Percentiles rank a stretch among this genome's conserved stretches.
These are phyloP conservation scores for Promerops cafer DNA, from an alignment of 2,113 vertebrate species.

Conservation along the genomic window DNA sequence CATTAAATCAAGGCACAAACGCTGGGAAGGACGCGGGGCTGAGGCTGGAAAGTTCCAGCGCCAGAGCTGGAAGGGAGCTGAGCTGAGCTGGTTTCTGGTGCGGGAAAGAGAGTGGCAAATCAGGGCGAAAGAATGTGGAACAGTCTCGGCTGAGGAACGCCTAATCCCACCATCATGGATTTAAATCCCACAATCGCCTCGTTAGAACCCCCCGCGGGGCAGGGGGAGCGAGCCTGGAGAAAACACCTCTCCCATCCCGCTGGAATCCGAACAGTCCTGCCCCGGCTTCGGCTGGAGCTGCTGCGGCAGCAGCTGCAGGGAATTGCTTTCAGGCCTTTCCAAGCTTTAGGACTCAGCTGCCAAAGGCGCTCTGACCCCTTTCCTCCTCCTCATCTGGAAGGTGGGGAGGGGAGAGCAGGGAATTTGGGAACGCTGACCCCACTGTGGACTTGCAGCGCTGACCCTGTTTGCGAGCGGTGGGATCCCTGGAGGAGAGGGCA, in stretches of 20 bases:
- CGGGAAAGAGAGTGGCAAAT: neutral
- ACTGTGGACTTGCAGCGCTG: neutral
- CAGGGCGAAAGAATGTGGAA: slow-evolving; percentile 25
- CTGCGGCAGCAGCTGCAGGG: slow-evolving; percentile 12
- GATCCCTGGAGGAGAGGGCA: neutral
- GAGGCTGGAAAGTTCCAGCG: neutral
- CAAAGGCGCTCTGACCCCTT: slow-evolving; percentile 10
- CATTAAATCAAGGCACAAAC: slow-evolving; percentile 68
- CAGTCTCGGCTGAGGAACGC: slow-evolving; percentile 1
- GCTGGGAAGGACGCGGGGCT: slow-evolving; percentile 4
- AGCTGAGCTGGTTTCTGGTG: neutral
- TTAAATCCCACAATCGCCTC: slow-evolving; percentile 29
- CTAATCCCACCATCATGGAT: slow-evolving; percentile 25
- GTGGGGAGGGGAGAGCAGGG: neutral
- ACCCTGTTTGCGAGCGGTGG: fast-evolving
- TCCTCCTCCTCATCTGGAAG: neutral
- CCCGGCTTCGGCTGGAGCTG: neutral
- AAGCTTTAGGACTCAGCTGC: neutral
- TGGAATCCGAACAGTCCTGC: neutral
- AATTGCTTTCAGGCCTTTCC: slow-evolving; percentile 37
- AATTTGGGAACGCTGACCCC: neutral
- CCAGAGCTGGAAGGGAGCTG: neutral
- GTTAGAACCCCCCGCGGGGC: neutral
- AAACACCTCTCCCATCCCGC: slow-evolving; percentile 4
- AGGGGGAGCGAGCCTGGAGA: neutral